Evolutionary conservation across 1,140 invertebrate species (phyloP).

Genomic region (Papilio glaucus): DNA sequence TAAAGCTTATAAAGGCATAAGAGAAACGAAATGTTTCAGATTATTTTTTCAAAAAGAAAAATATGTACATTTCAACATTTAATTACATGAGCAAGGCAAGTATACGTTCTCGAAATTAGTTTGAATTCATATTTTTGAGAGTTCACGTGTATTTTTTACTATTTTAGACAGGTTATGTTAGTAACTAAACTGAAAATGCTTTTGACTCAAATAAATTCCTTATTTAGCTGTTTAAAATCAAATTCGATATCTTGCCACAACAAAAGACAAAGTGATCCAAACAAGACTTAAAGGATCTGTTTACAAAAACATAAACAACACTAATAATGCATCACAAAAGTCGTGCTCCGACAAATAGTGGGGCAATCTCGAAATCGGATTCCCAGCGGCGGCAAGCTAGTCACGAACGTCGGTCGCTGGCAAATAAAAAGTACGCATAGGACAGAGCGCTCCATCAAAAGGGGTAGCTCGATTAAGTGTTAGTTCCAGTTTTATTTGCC

Average conservation of each 20-base stretch:
- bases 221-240: no score
- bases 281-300: not conserved
- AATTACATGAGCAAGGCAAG: no score
- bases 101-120: no score
- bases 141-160: no score
- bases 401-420: constrained; percentile 52
- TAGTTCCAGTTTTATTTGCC: constrained; percentile 76
- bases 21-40: no score
- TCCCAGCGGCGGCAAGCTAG: constrained; percentile 54
- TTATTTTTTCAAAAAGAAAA: no score
- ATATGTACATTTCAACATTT: no score
- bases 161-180: no score
- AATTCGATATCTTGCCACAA: not conserved
- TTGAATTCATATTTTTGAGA: no score
- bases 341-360: constrained; percentile 55
- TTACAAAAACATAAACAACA: constrained; percentile 16
- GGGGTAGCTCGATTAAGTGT: constrained; percentile 81
- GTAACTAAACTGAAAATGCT: no score
- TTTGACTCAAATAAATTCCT: no score
- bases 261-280: not conserved
- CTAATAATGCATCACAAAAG: constrained; percentile 45
- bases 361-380: constrained; percentile 52
- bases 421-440: constrained; percentile 70
- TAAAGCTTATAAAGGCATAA: no score
- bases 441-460: constrained; percentile 76